Conservation (phyloP, 64 coral and sea anemone genomes). For the Catalaphyllia jardinei region DNA sequence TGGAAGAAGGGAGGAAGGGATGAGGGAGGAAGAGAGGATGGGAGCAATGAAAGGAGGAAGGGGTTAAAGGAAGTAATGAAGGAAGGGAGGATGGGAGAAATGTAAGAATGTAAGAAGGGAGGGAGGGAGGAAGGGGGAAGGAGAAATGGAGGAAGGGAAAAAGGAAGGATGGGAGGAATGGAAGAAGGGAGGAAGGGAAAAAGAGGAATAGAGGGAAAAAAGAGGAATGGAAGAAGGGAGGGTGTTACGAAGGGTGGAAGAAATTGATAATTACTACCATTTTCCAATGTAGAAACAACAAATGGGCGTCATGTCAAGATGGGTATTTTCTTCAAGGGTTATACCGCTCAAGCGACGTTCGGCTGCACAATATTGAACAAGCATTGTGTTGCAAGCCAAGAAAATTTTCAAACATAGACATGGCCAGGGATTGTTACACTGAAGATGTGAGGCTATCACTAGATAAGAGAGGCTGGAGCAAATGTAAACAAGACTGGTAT, state of each 20-base stretch:
- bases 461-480: not conserved
- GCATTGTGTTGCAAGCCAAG: not conserved
- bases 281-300: not conserved
- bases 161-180: no score
- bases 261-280: not conserved
- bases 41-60: no score
- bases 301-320: not conserved
- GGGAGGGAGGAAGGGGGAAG: no score
- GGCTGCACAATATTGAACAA: not conserved
- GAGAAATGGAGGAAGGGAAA: no score
- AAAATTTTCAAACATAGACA: not conserved
- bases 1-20: no score
- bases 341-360: not conserved
- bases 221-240: no score
- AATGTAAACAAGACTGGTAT: not conserved
- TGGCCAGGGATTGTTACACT: not conserved
- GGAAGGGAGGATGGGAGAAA: no score
- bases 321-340: slow-evolving; percentile 1
- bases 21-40: no score
- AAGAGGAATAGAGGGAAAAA: no score
- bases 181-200: no score
- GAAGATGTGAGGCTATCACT: not conserved
- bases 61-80: no score
- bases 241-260: not conserved
- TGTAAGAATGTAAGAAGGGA: no score